These are phyloP conservation scores for Sycobia sp. DNA, from an alignment of 1,140 invertebrate species.

Conservation along the genomic window DNA sequence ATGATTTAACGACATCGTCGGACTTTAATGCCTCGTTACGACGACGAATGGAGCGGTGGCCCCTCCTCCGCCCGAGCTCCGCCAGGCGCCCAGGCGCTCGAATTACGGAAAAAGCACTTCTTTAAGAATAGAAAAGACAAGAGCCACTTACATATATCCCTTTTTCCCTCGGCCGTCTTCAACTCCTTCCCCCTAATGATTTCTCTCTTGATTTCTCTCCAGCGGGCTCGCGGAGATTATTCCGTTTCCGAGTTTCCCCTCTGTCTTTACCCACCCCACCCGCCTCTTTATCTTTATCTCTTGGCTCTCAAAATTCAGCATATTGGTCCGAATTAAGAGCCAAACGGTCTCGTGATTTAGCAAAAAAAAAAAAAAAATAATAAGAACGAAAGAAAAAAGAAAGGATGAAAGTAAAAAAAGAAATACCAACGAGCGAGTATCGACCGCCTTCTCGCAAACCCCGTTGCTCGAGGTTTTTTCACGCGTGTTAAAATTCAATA, in stretches of 20 bases:
- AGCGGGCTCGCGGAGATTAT: too few relatives aligned
- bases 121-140: slow-evolving; percentile 5
- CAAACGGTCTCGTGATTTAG: too few relatives aligned
- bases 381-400: too few relatives aligned
- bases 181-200: slow-evolving; percentile 3
- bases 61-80: background rate
- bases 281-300: background rate
- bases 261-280: background rate
- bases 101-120: slow-evolving; percentile 25
- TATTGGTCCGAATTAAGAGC: background rate
- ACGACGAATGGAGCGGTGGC: slow-evolving; percentile 22
- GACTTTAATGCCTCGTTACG: slow-evolving; percentile 41
- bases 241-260: too few relatives aligned
- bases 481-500: slow-evolving; percentile 11
- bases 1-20: slow-evolving; percentile 41
- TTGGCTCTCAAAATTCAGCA: background rate
- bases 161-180: background rate
- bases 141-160: background rate
- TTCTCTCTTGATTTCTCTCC: background rate
- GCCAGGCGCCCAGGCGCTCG: slow-evolving; percentile 14
- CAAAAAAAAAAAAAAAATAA: too few relatives aligned
- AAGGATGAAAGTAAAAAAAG: too few relatives aligned
- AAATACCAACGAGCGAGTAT: too few relatives aligned
- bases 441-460: background rate
- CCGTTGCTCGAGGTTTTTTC: background rate